A percentile compares a stretch with the other conserved stretches of the same genome.
Conservation (phyloP, 2,113 vertebrate genomes). For the Entosphenus tridentatus region DNA sequence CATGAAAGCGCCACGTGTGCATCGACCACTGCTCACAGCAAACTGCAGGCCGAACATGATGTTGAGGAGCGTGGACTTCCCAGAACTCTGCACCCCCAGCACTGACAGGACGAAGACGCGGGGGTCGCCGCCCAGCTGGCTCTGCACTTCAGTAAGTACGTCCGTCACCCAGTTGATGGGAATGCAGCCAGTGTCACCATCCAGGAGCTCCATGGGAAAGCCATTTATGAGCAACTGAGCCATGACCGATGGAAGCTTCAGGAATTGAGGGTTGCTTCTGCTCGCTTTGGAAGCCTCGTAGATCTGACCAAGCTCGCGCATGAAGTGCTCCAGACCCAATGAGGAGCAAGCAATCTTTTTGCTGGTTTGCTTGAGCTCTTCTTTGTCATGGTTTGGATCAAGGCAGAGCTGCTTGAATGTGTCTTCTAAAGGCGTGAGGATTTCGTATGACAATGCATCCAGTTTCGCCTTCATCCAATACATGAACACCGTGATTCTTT, state of each 20-base stretch:
- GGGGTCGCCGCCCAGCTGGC: constrained; percentile 15
- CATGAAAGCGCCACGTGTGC: constrained; percentile 29
- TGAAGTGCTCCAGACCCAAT: constrained; percentile 10
- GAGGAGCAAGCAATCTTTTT: not conserved
- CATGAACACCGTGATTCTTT: not conserved
- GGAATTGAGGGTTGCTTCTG: not conserved
- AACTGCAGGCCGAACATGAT: constrained; percentile 18
- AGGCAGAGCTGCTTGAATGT: too few species aligned
- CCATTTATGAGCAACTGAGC: constrained; percentile 23
- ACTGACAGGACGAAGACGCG: constrained; percentile 18
- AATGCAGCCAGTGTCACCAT: constrained; percentile 24
- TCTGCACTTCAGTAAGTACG: constrained; percentile 20
- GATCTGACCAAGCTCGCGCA: constrained; percentile 11
- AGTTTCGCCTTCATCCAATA: too few species aligned
- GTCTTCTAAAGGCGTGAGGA: too few species aligned
- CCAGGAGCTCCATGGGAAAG: constrained; percentile 26
- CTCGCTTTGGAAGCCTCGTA: constrained; percentile 8
- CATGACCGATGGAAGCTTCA: constrained; percentile 18
- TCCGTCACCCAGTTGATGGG: constrained; percentile 19
- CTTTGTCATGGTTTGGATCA: too few species aligned
- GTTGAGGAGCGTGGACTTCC: constrained; percentile 13
- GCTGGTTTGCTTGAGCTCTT: not conserved
- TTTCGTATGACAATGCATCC: too few species aligned
- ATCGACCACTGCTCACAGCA: constrained; percentile 18
- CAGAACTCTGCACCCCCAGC: constrained; percentile 17